Evolutionary conservation across 1,140 invertebrate species (phyloP), one percentile per base, ranked within the genome.

Genomic region (Orussus abietinus): DNA sequence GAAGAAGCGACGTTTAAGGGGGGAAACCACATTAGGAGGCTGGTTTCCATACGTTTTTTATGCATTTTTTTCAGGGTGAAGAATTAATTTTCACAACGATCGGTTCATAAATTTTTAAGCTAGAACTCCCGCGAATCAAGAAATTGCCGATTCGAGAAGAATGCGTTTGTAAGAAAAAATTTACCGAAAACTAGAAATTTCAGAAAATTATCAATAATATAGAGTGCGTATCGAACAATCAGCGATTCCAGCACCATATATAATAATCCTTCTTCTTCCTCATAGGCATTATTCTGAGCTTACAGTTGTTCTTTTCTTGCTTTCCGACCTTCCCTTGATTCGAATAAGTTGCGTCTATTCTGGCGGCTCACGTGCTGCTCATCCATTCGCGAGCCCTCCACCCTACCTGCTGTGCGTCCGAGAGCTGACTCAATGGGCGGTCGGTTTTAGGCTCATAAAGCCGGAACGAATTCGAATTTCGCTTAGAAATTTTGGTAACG

Each of bases 221-320:
- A n/a, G n/a, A n/a, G n/a, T n/a, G n/a, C n/a, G n/a, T n/a, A n/a
- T n/a, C n/a, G n/a, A n/a, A n/a, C n/a, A n/a, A n/a, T n/a, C n/a
- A n/a, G n/a, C n/a, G n/a, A n/a, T n/a, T 32, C 31, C 31, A 32
- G 31, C 31, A 32, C 31, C 31, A 32, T 32, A 32, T 32, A 32
- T 10, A n/a, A n/a, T 14, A 32, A 32, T 32, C 14, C 31, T 32
- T 32, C 31, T 11, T 32, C 31, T 32, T 32, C 31, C 31, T 32
- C 31, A 32, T 32, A 32, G 14, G 31, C 31, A 9, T 32, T 13
- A 32, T 1, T 32, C 1, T 32, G 31, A 7, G 31, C 31, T 32
- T 32, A 13, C 1, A 32, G 31, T 12, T 7, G 31, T 1, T 7
- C n/a, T n/a, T n/a, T n/a, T n/a, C n/a, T n/a, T n/a, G n/a, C n/a